These are phyloP conservation scores for Tachuris rubrigastra DNA, from an alignment of 2,113 vertebrate genomes.

Conservation along the genomic window DNA sequence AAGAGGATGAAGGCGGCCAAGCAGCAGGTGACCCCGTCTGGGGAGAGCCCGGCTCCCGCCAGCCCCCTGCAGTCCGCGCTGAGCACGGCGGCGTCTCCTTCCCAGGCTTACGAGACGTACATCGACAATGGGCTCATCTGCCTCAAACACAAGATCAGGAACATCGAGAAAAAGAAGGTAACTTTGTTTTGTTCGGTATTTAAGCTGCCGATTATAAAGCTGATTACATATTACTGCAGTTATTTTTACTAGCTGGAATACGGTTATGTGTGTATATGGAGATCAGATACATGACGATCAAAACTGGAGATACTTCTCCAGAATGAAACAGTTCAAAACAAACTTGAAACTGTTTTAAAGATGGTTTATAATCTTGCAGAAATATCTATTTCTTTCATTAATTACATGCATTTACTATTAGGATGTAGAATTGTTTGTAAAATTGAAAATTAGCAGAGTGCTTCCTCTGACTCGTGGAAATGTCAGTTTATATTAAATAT, in stretches of 20 bases:
- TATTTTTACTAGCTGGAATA: not conserved
- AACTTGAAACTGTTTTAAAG: not conserved
- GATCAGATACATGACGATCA: not conserved
- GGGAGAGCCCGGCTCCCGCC: conserved; percentile 61
- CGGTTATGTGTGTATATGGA: not conserved
- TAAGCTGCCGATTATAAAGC: not conserved
- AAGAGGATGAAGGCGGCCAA: conserved; percentile 72
- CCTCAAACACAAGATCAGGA: conserved; percentile 95
- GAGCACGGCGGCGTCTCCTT: conserved; percentile 71
- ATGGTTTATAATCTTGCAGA: not conserved
- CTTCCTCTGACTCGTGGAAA: not conserved
- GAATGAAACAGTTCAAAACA: not conserved
- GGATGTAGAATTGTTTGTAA: not conserved
- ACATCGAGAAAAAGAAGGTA: conserved; percentile 98
- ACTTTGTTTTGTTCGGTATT: not conserved
- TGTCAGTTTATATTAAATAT: not conserved
- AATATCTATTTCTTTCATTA: not conserved
- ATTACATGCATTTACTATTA: not conserved
- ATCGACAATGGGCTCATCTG: conserved; percentile 95
- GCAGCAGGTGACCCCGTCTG: conserved; percentile 66
- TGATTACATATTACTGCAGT: fast-evolving
- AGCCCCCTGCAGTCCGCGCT: conserved; percentile 76
- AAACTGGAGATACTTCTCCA: not conserved
- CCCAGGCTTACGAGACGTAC: conserved; percentile 90
- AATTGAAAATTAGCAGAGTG: not conserved